Evolutionary conservation across 2,113 vertebrate species (phyloP).

Genomic region (Morone chrysops): DNA sequence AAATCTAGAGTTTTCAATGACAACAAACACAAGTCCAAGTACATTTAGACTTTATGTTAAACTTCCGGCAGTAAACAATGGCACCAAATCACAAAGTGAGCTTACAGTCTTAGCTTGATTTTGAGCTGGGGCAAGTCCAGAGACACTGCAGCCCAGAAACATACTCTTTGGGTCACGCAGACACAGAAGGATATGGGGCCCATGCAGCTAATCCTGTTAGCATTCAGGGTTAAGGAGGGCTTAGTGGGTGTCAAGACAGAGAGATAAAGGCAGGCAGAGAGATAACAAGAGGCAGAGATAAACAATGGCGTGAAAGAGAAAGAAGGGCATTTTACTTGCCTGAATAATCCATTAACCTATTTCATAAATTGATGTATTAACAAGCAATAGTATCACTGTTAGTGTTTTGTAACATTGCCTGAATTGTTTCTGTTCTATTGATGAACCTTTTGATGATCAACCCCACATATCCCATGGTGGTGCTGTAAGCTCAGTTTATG

Average conservation of each 20-base stretch:
- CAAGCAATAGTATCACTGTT: not conserved
- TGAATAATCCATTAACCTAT: not conserved
- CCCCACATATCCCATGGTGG: not conserved
- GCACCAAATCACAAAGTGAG: not conserved
- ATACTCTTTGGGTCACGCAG: slow-evolving; percentile 3
- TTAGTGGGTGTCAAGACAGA: slow-evolving; percentile 50
- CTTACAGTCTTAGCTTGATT: not conserved
- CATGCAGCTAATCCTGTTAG: slow-evolving; percentile 73
- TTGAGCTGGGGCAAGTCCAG: not conserved
- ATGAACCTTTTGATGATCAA: not conserved
- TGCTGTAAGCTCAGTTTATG: not conserved
- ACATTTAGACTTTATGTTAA: too few relatives aligned
- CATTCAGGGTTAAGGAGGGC: slow-evolving; percentile 73
- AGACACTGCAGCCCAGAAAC: not conserved
- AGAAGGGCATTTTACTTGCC: not conserved
- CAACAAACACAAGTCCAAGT: not conserved
- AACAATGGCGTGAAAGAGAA: not conserved
- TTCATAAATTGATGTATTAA: not conserved
- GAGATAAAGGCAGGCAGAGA: slow-evolving; percentile 27
- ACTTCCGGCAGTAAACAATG: not conserved
- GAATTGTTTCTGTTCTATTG: not conserved
- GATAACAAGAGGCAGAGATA: slow-evolving; percentile 30
- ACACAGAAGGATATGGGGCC: slow-evolving; percentile 12
- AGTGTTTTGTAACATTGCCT: not conserved
- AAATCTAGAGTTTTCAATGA: not conserved